Evolutionary conservation across 2,888 invertebrate species (phyloP).

Genomic region (Polydrusus pterygomalis): DNA sequence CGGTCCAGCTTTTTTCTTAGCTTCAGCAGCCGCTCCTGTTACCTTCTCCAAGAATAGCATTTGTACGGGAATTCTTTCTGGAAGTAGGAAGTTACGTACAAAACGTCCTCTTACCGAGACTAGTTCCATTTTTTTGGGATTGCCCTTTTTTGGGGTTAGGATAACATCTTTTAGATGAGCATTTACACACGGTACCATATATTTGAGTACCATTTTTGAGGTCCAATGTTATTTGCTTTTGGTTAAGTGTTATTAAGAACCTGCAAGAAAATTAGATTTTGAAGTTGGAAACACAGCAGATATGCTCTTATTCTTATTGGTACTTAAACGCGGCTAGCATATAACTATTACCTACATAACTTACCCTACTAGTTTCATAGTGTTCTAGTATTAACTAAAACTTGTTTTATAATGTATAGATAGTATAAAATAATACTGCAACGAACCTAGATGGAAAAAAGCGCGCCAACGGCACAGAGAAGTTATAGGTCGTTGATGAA

Average conservation of each 20-base stretch:
- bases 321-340: too few relatives aligned
- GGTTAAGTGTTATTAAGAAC: not conserved
- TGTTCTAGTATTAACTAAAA: not conserved
- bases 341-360: too few relatives aligned
- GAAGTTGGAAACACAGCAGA: not conserved
- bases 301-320: too few relatives aligned
- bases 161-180: not conserved
- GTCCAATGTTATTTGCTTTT: not conserved
- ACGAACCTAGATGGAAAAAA: too few relatives aligned
- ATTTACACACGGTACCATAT: not conserved
- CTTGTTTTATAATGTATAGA: too few relatives aligned
- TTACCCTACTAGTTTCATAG: not conserved
- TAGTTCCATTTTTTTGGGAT: not conserved
- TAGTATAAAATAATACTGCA: too few relatives aligned
- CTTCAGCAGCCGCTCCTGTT: too few relatives aligned
- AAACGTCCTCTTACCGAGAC: not conserved
- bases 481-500: too few relatives aligned
- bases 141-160: not conserved
- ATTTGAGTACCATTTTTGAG: not conserved
- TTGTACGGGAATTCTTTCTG: not conserved
- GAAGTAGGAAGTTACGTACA: not conserved
- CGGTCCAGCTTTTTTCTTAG: too few relatives aligned
- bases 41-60: too few relatives aligned
- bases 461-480: too few relatives aligned
- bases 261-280: not conserved